phyloP scores from a whole-genome alignment of 2,888 invertebrate species.

The Idaea dimidiata region DNA sequence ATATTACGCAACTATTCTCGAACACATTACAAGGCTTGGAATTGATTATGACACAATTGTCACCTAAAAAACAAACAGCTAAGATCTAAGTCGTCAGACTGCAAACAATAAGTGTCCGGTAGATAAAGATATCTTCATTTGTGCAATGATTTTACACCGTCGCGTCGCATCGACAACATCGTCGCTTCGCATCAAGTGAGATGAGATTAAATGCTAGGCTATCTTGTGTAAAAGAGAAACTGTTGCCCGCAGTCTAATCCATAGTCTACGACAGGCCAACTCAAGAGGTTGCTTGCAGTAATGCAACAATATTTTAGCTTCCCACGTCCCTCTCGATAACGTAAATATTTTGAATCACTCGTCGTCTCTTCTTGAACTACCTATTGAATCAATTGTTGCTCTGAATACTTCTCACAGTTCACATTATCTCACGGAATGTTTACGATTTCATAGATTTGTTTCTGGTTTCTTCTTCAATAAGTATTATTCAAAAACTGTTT shows the following conservation, averaged over 20 bases:
- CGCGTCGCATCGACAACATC: no score
- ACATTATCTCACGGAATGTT: not conserved
- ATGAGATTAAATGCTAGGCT: no score
- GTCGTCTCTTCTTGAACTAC: constrained; percentile 3
- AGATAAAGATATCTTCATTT: no score
- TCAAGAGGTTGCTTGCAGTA: constrained; percentile 31
- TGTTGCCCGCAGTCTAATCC: not conserved
- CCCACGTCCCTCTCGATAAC: constrained; percentile 37
- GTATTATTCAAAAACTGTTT: not conserved
- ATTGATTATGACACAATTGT: not conserved
- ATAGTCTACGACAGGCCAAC: not conserved
- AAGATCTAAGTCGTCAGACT: not conserved
- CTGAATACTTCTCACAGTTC: constrained; percentile 9
- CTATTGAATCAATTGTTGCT: constrained; percentile 14
- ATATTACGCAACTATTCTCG: not conserved
- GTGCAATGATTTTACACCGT: no score
- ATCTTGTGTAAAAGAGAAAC: no score
- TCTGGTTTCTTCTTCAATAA: not conserved
- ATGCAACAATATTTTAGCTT: constrained; percentile 30
- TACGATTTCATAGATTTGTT: not conserved
- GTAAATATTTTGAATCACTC: constrained; percentile 37
- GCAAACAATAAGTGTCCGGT: not conserved
- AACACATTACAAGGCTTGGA: not conserved
- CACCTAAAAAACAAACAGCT: not conserved
- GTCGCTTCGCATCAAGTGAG: no score